Evolutionary conservation across 2,888 invertebrate genomes (phyloP).

Genomic region (Noctua janthina): DNA sequence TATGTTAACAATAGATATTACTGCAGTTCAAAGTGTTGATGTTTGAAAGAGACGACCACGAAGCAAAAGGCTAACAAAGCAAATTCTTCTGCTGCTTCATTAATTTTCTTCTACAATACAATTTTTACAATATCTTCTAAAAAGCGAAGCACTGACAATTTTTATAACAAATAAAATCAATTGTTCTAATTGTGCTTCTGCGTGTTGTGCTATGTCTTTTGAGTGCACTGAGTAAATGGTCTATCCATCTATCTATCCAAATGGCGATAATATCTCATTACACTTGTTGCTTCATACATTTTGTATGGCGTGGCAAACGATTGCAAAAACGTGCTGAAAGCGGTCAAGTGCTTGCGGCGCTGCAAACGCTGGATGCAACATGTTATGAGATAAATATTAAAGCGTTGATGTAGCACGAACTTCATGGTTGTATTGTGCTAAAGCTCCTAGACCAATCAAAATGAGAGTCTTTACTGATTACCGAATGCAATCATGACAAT

Average conservation of each 20-base stretch:
- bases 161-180: constrained; percentile 25
- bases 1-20: no score
- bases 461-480: no score
- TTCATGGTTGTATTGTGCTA: background rate
- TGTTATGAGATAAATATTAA: background rate
- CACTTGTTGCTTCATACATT: constrained; percentile 63
- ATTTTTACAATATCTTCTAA: no score
- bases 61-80: no score
- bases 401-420: background rate
- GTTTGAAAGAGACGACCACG: no score
- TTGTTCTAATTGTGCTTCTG: no score
- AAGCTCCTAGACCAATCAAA: background rate
- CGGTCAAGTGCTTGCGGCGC: constrained; percentile 16
- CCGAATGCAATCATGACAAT: background rate
- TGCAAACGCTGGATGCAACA: background rate
- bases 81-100: no score
- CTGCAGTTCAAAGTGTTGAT: no score
- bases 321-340: constrained; percentile 51
- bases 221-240: no score
- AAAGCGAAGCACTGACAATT: constrained; percentile 18
- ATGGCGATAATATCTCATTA: constrained; percentile 43
- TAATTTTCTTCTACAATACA: no score
- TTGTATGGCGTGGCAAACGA: constrained; percentile 30
- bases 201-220: no score
- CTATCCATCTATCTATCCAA: no score